Evolutionary conservation across 2,113 vertebrate species (phyloP).

Genomic region (Onychostruthus taczanowskii): DNA sequence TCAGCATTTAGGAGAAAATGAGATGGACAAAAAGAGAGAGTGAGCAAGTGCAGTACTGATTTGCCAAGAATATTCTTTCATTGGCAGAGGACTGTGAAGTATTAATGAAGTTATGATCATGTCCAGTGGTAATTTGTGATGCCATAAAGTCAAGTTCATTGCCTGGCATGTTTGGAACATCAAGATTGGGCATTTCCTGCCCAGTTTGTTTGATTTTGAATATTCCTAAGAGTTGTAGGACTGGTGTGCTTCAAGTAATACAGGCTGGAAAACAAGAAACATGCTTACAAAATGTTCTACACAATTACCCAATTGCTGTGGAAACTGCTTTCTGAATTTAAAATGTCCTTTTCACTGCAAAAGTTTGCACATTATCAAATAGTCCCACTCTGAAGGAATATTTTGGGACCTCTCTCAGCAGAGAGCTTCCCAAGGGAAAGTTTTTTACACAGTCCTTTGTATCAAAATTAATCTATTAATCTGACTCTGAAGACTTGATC

Average conservation of each 20-base stretch:
- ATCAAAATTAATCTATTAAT: neutral
- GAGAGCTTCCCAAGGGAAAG: neutral
- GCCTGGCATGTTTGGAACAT: neutral
- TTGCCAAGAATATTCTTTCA: neutral
- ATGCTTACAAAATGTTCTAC: neutral
- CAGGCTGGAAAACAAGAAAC: neutral
- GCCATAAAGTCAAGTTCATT: neutral
- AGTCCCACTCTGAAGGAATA: neutral
- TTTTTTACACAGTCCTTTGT: neutral
- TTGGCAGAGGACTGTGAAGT: neutral
- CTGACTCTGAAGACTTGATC: neutral
- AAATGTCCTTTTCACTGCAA: neutral
- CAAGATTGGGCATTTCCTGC: neutral
- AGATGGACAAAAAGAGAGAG: neutral
- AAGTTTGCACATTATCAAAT: neutral
- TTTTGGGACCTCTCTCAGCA: neutral
- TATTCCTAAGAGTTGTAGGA: neutral
- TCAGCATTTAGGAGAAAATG: constrained; percentile 18
- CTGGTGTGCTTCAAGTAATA: neutral
- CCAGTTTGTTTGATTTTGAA: neutral
- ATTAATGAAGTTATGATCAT: neutral
- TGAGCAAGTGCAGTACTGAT: neutral
- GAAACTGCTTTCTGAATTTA: neutral
- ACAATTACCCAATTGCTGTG: neutral
- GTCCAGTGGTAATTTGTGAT: neutral